phyloP scores from a whole-genome alignment of 2,888 invertebrate species.

The Melangyna quadrimaculata region DNA sequence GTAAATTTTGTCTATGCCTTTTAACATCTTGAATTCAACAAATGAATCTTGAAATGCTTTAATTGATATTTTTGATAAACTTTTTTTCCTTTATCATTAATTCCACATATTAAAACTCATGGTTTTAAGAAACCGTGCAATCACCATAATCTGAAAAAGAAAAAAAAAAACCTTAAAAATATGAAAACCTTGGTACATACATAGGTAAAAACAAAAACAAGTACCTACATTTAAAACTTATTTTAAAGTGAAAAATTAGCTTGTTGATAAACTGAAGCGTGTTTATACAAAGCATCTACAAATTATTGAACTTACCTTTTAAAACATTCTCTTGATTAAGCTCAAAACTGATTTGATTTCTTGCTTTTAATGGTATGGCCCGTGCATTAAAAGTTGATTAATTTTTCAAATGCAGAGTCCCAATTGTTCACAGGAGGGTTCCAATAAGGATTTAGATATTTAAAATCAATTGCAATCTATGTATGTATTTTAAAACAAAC shows the following conservation, averaged over 20 bases:
- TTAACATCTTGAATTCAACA: not conserved
- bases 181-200: no score
- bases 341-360: not conserved
- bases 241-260: no score
- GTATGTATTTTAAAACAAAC: not conserved
- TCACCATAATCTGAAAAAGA: conserved; percentile 4
- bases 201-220: no score
- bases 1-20: not conserved
- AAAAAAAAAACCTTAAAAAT: no score
- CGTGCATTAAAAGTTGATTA: not conserved
- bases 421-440: not conserved
- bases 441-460: not conserved
- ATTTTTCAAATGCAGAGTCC: not conserved
- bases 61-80: not conserved
- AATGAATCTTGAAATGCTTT: not conserved
- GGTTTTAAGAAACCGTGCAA: conserved; percentile 10
- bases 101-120: not conserved
- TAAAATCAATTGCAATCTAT: conserved; percentile 9
- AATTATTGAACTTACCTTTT: no score
- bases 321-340: not conserved
- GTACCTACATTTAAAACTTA: no score
- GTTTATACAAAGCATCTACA: no score
- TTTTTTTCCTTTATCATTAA: not conserved
- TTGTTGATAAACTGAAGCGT: no score
- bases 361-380: not conserved